phyloP scores from a whole-genome alignment of 92 coral and sea anemone species.

The Epizoanthus fatuus region DNA sequence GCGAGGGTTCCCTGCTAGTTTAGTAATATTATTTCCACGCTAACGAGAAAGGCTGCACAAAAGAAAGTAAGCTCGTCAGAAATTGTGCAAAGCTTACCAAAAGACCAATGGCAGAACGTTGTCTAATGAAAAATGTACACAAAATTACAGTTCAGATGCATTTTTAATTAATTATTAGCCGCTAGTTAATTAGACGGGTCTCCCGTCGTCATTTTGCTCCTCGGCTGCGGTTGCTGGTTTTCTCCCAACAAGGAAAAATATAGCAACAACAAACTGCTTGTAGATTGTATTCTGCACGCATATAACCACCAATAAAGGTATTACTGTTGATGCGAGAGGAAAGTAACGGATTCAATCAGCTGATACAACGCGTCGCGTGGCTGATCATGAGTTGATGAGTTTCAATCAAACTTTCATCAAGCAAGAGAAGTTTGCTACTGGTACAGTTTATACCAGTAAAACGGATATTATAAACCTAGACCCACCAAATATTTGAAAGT shows the following conservation, averaged over 20 bases:
- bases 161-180: conserved; percentile 73
- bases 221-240: conserved; percentile 8
- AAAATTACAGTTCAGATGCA: conserved; percentile 74
- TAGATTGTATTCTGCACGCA: not conserved
- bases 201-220: conserved; percentile 57
- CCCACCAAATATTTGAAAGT: too few species aligned
- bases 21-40: not conserved
- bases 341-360: not conserved
- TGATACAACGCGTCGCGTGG: conserved; percentile 6
- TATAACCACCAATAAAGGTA: not conserved
- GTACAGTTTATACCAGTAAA: too few species aligned
- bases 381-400: not conserved
- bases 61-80: conserved; percentile 24
- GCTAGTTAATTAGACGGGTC: conserved; percentile 71
- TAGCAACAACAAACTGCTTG: conserved; percentile 7
- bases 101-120: conserved; percentile 39
- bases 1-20: not conserved
- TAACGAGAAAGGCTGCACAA: not conserved
- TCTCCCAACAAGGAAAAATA: conserved; percentile 27
- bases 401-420: not conserved
- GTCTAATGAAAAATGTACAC: conserved; percentile 68
- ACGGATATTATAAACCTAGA: too few species aligned
- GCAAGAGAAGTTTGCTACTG: not conserved
- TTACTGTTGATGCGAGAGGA: not conserved
- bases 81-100: conserved; percentile 12